Conservation (phyloP, 1,140 invertebrate genomes). For the Palaemon carinicauda region DNA sequence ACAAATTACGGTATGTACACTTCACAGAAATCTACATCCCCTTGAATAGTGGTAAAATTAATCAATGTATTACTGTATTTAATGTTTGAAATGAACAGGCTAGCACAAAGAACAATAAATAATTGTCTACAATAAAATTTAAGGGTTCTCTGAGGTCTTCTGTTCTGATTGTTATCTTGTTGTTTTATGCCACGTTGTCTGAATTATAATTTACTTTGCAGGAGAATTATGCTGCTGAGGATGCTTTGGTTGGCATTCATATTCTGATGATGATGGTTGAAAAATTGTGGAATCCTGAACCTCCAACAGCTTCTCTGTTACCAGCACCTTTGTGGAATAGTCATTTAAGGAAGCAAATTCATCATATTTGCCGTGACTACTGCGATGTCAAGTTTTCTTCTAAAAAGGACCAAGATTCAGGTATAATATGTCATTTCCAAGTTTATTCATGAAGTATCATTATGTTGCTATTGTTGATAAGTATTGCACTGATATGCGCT, state of each 20-base stretch:
- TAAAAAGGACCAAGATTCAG: conserved; percentile 19
- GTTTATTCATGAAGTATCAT: too few relatives aligned
- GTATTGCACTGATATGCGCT: too few relatives aligned
- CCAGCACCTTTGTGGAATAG: not conserved
- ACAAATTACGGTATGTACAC: too few relatives aligned
- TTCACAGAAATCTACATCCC: too few relatives aligned
- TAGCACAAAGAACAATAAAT: too few relatives aligned
- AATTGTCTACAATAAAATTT: too few relatives aligned
- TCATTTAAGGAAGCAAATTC: not conserved
- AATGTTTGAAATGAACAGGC: too few relatives aligned
- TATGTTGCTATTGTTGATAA: too few relatives aligned
- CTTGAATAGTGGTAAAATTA: too few relatives aligned
- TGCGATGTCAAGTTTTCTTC: conserved; percentile 17
- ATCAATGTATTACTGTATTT: too few relatives aligned
- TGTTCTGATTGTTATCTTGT: not conserved
- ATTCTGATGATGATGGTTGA: conserved; percentile 40
- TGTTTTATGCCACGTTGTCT: conserved; percentile 77
- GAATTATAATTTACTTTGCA: conserved; percentile 69
- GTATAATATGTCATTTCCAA: not conserved
- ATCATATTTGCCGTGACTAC: not conserved
- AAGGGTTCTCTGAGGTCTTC: not conserved
- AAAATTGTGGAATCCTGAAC: not conserved
- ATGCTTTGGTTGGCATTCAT: conserved; percentile 49
- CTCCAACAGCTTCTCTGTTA: not conserved
- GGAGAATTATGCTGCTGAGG: conserved; percentile 50